Evolutionary conservation across 2,888 invertebrate species (phyloP).

Genomic region (Andricus quercusramuli): DNA sequence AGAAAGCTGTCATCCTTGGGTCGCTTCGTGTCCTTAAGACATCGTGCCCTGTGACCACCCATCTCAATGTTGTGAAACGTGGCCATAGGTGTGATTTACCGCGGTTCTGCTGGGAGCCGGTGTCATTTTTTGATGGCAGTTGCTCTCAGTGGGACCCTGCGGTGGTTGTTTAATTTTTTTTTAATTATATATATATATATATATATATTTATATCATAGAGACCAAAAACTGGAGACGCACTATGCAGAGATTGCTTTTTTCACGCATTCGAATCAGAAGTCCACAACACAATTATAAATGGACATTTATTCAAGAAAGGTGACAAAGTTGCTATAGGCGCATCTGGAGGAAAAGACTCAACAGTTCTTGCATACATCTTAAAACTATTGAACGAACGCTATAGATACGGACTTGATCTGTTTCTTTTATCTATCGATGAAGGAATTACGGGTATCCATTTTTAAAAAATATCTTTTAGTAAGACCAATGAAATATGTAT

Average conservation of each 20-base stretch:
- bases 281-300: slow-evolving; percentile 93
- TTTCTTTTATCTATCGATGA: slow-evolving; percentile 98
- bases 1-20: no score
- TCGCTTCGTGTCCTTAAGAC: no score
- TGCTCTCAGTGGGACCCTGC: no score
- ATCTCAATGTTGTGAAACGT: no score
- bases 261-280: slow-evolving; percentile 95
- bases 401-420: slow-evolving; percentile 94
- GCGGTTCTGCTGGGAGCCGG: no score
- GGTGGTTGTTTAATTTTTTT: no score
- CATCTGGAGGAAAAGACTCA: slow-evolving; percentile 97
- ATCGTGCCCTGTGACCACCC: no score
- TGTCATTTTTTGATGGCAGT: no score
- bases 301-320: slow-evolving; percentile 90
- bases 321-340: slow-evolving; percentile 94
- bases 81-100: no score
- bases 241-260: slow-evolving; percentile 97
- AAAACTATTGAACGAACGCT: slow-evolving; percentile 93
- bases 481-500: neutral
- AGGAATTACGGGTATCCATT: slow-evolving; percentile 89
- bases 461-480: slow-evolving; percentile 12
- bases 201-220: slow-evolving; percentile 79
- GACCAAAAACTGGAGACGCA: slow-evolving; percentile 94
- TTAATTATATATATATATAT: no score
- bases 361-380: slow-evolving; percentile 97